These are phyloP conservation scores for Aphis gossypii DNA, from an alignment of 1,140 invertebrate genomes.

Conservation along the genomic window DNA sequence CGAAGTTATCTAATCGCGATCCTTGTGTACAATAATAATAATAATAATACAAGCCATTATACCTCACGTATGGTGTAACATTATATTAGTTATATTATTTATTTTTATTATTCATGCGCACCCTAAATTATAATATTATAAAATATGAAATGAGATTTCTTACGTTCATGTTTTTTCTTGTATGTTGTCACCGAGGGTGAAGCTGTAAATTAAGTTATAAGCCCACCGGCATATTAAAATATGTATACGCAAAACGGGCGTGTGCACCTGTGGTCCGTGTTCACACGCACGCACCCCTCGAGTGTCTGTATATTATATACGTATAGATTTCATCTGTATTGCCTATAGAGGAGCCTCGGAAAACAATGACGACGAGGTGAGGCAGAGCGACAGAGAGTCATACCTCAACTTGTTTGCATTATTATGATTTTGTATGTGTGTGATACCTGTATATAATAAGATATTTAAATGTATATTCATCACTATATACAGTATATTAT, in stretches of 20 bases:
- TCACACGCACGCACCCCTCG: background rate
- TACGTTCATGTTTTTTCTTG: background rate
- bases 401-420: background rate
- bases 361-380: background rate
- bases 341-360: background rate
- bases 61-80: background rate
- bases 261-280: constrained; percentile 30
- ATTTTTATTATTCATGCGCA: background rate
- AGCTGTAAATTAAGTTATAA: constrained; percentile 26
- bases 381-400: background rate
- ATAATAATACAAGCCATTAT: background rate
- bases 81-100: background rate
- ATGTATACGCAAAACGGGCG: background rate
- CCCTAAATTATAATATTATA: background rate
- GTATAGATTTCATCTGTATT: background rate
- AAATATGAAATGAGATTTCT: background rate
- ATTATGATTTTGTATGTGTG: background rate
- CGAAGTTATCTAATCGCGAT: background rate
- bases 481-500: background rate
- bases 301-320: background rate
- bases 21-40: background rate
- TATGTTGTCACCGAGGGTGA: background rate
- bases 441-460: background rate
- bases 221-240: background rate
- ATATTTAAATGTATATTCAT: background rate